Base-by-base conservation (phyloP, 2,113 vertebrate genomes). In the Phocoena sinus region DNA sequence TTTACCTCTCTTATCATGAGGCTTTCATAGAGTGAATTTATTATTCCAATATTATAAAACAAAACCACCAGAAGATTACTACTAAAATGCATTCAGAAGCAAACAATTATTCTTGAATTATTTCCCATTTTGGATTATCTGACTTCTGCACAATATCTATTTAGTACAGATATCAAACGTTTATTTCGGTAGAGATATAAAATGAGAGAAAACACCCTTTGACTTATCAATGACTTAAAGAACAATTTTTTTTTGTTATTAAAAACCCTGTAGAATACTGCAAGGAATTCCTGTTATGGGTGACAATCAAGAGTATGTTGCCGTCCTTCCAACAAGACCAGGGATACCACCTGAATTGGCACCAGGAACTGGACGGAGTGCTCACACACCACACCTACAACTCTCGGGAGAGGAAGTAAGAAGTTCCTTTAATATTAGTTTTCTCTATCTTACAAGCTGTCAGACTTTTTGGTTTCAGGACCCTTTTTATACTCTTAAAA, bases 341-440 rank as follows among this genome's bases (percentile, higher is more conserved):
- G 58, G 79, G 94, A 80, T 26, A 86, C 38, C 98, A 67, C 58
- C 77, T 23, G 97, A 98, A 90, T 93, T 88, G 96, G 94, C 98
- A 95, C 97, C 89, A 90, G 89, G 89, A 95, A 94, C 86, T 83
- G 96, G 97, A 68, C 96, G 92, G 93, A 95, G 67, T 79, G 96
- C 97, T 95, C 97, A 98, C 67, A 97, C 97, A n/a, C 96, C 98
- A 74, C 76, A 97, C 68, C 96, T 99, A 74, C 74, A 97, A 68
- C 95, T 99, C 56, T 84, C 96, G 36, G 99, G 98, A 97, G 95
- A 98, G 79, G 97, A 98, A 94, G 99, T 99, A 98, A 98, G 98
- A 73, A 89, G 23, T 84, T 77, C 11, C 36, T 41, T 74, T 83
- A 47, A 62, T 84, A 62, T 53, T 80, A 23, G 1, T 70, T 95